Base-by-base conservation (phyloP, 2,888 invertebrate genomes). In the Epistrophe grossulariae region DNA sequence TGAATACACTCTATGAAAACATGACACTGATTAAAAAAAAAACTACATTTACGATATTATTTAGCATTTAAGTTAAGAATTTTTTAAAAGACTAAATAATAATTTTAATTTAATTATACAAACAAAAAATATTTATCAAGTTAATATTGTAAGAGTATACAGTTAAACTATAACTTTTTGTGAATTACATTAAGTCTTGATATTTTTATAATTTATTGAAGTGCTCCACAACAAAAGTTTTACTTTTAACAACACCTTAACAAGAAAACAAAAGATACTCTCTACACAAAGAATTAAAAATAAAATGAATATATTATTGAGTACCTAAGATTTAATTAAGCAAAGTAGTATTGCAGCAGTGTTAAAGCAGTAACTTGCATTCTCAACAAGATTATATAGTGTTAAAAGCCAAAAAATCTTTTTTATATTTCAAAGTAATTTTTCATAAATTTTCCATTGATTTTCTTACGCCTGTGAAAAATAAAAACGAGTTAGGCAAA, bases 1-100 rank as follows among this genome's bases (percentile, higher is more conserved):
- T 79, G 40, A 24, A 8, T 40, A 55, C 40, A 64, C 62, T 45
- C 40, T 66, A 50, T 78, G 62, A 79, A 40, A 45, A 84, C 52
- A 84, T 84, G 84, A 84, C 74, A 79, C 74, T 71, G 84, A 84
- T 78, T 57, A 13, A 5, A 45, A 68, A 38, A n/a, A 35, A 48
- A 15, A 66, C 40, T 66, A 66, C 11, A 43, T n/a, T n/a, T 59
- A 43, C 11, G 13, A 52, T 57, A 70, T 68, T 24, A 24, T 66
- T 66, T 68, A 68, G 17, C 35, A n/a, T 45, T 17, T 43, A 1
- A 15, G 1, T 7, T 31, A 43, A 45, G 50, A 35, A 72, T 48
- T 45, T 2, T 5, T n/a, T 31, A 0, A 80, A 62, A 50, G 10
- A 57, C 19, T 43, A 60, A 57, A 62, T 6, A 40, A 66, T 11